phyloP scores from a whole-genome alignment of 1,140 invertebrate species.

The Drosophila takahashii region DNA sequence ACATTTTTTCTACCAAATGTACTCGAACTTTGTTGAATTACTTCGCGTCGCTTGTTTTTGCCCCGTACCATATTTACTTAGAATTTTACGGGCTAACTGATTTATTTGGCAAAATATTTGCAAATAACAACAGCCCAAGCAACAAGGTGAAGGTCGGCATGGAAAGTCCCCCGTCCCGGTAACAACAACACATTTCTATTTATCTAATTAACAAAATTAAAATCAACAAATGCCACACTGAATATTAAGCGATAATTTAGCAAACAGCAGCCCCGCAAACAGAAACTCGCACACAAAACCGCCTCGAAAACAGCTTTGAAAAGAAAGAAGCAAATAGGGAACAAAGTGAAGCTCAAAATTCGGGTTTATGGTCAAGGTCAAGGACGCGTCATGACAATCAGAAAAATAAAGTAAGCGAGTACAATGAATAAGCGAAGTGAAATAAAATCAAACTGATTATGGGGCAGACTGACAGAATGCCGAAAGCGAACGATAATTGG shows the following conservation, averaged over 20 bases:
- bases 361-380: slow-evolving; percentile 76
- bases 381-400: slow-evolving; percentile 59
- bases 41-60: slow-evolving; percentile 17
- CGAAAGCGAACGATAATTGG: slow-evolving; percentile 14
- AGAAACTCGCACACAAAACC: slow-evolving; percentile 9
- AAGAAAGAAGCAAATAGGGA: slow-evolving; percentile 37
- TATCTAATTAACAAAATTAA: slow-evolving; percentile 76
- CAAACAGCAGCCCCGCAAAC: slow-evolving; percentile 34
- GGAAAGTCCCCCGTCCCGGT: slow-evolving; percentile 17
- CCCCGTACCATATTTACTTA: slow-evolving; percentile 52
- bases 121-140: slow-evolving; percentile 18
- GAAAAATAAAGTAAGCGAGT: slow-evolving; percentile 12
- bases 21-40: slow-evolving; percentile 42
- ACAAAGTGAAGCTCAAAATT: slow-evolving; percentile 38
- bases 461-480: slow-evolving; percentile 38
- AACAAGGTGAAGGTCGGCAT: slow-evolving; percentile 25
- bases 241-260: slow-evolving; percentile 70
- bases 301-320: slow-evolving; percentile 54
- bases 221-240: slow-evolving; percentile 57
- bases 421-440: slow-evolving; percentile 36
- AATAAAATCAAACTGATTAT: slow-evolving; percentile 58
- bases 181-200: slow-evolving; percentile 54
- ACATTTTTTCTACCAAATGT: slow-evolving; percentile 39
- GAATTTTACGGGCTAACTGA: slow-evolving; percentile 56
- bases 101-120: slow-evolving; percentile 54